Evolutionary conservation across 2,888 invertebrate species (phyloP).

Genomic region (Herminia tarsipennalis): DNA sequence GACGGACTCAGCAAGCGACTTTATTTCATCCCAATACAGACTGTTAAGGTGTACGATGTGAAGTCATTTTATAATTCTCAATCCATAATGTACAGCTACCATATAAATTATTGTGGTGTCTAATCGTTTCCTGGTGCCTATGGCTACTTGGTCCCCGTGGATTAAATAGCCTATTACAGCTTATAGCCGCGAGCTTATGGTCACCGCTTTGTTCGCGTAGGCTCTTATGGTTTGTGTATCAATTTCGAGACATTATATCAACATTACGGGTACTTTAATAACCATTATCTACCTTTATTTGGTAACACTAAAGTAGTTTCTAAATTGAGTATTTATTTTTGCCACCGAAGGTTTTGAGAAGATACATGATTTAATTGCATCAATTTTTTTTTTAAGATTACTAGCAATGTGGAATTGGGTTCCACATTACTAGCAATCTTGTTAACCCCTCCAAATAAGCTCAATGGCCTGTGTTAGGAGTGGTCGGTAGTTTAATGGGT

Average conservation of each 20-base stretch:
- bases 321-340: too few species aligned
- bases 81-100: neutral
- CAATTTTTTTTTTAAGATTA: too few species aligned
- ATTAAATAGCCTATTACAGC: conserved; percentile 9
- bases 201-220: neutral
- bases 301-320: neutral
- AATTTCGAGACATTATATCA: neutral
- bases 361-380: too few species aligned
- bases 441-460: too few species aligned
- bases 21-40: too few species aligned
- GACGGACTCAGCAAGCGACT: too few species aligned
- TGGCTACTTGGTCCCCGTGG: neutral
- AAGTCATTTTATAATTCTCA: neutral
- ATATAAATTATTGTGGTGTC: conserved; percentile 1
- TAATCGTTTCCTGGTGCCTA: conserved; percentile 5
- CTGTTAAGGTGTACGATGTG: too few species aligned
- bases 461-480: too few species aligned
- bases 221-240: neutral
- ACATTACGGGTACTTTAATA: neutral
- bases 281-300: neutral
- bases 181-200: conserved; percentile 2
- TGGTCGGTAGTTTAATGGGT: too few species aligned
- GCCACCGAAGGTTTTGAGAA: too few species aligned
- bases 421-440: too few species aligned
- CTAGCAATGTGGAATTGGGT: too few species aligned